Base-by-base conservation (phyloP, 2,888 invertebrate species). In the Phrixothrix hirtus region DNA sequence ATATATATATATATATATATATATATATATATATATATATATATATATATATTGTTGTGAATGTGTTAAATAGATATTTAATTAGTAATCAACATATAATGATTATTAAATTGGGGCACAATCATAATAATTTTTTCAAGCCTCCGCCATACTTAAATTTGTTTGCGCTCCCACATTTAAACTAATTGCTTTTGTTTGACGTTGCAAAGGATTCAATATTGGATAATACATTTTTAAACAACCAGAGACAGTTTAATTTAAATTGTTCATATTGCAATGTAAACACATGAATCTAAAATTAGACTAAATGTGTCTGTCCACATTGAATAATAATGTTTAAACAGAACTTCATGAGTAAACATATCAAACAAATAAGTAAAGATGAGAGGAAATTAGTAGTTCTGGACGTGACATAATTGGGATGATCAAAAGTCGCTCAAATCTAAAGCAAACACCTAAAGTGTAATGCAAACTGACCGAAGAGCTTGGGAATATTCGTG, bases 391-490 rank as follows among this genome's bases (percentile, higher is more conserved):
- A 46, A 37, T 46, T 46, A 38, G 31, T 38, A 16, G 31, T 46
- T 7, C 29, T 30, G 46, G 35, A 52, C 52, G 35, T 55, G 55
- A 45, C 49, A 55, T 55, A 55, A 52, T 49, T 39, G 41, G 36
- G 37, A 43, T 47, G 56, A 57, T 59, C 51, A 59, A 47, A 57
- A 36, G 45, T 34, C 32, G 39, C 47, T 59, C 48, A 49, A 53
- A 56, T 58, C 56, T 44, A 50, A 57, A 47, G 47, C 47, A 54
- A 59, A 55, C 54, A 55, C 47, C 49, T 51, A 52, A 36, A 51
- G 55, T 55, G 56, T 37, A 54, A 41, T 54, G 56, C 47, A 57
- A 59, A 59, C 59, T 48, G 54, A 32, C 48, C 50, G 49, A 54
- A 42, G 50, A 54, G 53, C 50, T 39, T 44, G 31, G 41, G 48